Evolutionary conservation across 1,140 invertebrate genomes (phyloP).

Genomic region (Drosophila subpulchrella): DNA sequence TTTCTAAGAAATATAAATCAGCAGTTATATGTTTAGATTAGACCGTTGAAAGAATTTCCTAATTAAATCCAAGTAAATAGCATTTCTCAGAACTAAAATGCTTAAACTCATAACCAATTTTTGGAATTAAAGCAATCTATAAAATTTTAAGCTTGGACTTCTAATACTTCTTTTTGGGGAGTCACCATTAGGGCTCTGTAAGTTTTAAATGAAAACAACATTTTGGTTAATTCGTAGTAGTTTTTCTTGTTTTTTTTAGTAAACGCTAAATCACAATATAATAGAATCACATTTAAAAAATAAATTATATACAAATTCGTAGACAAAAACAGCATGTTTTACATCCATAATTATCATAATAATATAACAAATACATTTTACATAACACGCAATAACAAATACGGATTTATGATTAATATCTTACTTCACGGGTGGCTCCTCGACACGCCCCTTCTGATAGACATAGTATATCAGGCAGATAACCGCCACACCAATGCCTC

Average conservation of each 20-base stretch:
- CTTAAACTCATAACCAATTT: no score
- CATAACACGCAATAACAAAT: slow-evolving; percentile 55
- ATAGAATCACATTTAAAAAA: slow-evolving; percentile 82
- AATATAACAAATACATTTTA: slow-evolving; percentile 50
- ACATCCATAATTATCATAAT: slow-evolving; percentile 54
- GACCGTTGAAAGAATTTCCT: no score
- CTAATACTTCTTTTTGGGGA: no score
- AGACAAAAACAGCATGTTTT: slow-evolving; percentile 43
- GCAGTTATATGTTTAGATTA: no score
- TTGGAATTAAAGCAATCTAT: no score
- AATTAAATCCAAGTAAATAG: no score
- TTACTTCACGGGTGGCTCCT: slow-evolving; percentile 70
- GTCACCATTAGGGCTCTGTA: not conserved
- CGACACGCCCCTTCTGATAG: slow-evolving; percentile 57
- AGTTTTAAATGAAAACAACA: slow-evolving; percentile 17
- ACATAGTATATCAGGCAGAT: slow-evolving; percentile 74
- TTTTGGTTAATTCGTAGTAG: slow-evolving; percentile 28
- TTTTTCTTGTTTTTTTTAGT: slow-evolving; percentile 75
- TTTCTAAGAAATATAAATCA: slow-evolving; percentile 17
- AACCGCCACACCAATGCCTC: slow-evolving; percentile 64
- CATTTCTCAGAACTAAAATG: no score
- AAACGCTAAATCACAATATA: slow-evolving; percentile 80
- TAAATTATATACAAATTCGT: slow-evolving; percentile 83
- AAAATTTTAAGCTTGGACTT: no score
- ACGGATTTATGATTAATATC: slow-evolving; percentile 11